phyloP scores from a whole-genome alignment of 2,113 vertebrate species.

The Mormyrus iriodes region DNA sequence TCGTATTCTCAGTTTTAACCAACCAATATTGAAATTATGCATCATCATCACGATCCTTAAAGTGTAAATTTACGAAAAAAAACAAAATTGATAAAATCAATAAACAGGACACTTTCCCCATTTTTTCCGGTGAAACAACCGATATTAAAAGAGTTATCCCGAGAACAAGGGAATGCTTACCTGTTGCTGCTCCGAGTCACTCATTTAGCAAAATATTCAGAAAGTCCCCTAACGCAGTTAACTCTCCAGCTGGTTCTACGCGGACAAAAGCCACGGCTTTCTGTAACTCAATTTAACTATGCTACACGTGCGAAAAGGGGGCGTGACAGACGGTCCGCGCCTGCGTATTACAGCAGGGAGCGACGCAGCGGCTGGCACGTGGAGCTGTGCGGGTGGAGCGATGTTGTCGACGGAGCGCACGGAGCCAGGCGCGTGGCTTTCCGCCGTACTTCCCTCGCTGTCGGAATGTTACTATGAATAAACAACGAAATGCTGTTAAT shows the following conservation, averaged over 20 bases:
- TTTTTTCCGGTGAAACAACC: not conserved
- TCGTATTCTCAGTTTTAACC: not conserved
- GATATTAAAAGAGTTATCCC: not conserved
- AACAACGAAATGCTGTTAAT: not conserved
- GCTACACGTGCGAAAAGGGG: not conserved
- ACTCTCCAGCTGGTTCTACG: not conserved
- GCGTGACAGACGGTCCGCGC: not conserved
- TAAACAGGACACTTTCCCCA: not conserved
- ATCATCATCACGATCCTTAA: not conserved
- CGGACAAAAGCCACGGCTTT: not conserved
- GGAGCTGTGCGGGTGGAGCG: not conserved
- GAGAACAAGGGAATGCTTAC: constrained; percentile 45
- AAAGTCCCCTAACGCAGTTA: not conserved
- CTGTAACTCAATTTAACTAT: constrained; percentile 14
- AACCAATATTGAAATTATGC: not conserved
- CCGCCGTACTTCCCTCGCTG: no score
- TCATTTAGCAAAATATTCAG: constrained; percentile 39
- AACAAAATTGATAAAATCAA: not conserved
- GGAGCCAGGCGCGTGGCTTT: not conserved
- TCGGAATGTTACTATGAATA: not conserved
- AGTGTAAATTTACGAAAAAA: not conserved
- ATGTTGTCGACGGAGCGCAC: not conserved
- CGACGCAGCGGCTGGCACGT: not conserved
- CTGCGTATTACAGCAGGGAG: not conserved
- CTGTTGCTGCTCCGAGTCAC: constrained; percentile 48